Evolutionary conservation across 2,113 vertebrate species (phyloP), one percentile per base, ranked within the genome.

Genomic region (Callipepla californica): DNA sequence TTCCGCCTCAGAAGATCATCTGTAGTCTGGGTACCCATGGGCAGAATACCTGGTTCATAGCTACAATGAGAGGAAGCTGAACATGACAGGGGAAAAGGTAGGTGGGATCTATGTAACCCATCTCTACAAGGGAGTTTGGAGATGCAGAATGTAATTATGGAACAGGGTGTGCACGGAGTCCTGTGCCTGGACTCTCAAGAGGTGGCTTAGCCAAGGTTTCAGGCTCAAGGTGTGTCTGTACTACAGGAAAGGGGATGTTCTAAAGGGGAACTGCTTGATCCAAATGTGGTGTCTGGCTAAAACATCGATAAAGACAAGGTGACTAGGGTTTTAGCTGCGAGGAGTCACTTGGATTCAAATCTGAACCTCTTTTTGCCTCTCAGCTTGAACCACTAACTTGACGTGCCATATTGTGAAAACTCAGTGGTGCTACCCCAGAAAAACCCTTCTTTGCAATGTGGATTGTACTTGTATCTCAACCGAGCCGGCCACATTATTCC

Each of bases 91-190:
- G 32, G 40, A 38, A 62, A 44, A 79, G 18, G 69, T 7, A 10
- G n/a, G 12, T 50, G 85, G 63, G 67, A 42, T 42, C 83, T 80
- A 2, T 45, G 26, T 20, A 34, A 44, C 10, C 34, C 30, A 48
- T 58, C 65, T 89, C 76, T 28, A 66, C 44, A 22, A 66, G 19
- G 34, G 14, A 7, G 8, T 55, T 65, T 89, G 59, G 63, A 59
- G 25, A 8, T 69, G 36, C 40, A 81, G 58, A 57, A 22, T 62
- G 70, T 63, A 25, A n/a, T 25, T 44, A 30, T 36, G 50, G 66
- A 63, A 50, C 0, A 50, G 69, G 0, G 1, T 34, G 26, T 11
- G 32, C 23, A 28, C 50, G 16, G 65, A 7, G 50, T 66, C n/a
- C 66, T 62, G 47, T 80, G 74, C 7, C 25, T 61, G 58, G 34